Conservation (phyloP, 2,797 vertebrate genomes). For the Lithobates pipiens region DNA sequence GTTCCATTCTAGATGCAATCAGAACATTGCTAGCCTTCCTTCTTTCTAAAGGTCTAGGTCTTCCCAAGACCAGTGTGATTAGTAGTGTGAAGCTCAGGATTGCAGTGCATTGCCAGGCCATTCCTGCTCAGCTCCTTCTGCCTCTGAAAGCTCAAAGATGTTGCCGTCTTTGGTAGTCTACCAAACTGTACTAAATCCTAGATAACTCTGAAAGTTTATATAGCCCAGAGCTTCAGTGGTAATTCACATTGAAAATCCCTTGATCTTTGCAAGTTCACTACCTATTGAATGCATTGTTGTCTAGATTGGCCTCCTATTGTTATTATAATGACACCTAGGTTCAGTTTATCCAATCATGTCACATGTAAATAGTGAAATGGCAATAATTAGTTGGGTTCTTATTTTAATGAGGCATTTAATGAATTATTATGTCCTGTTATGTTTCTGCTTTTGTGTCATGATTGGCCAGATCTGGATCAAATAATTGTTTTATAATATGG, state of each 20-base stretch:
- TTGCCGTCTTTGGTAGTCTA: background rate
- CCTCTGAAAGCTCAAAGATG: background rate
- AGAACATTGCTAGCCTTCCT: background rate
- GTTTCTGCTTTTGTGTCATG: background rate
- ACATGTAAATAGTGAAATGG: background rate
- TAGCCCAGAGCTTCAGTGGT: background rate
- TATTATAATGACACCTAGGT: background rate
- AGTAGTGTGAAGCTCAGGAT: background rate
- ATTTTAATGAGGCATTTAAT: background rate
- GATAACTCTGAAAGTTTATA: background rate
- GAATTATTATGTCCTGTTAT: background rate
- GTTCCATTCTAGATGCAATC: background rate
- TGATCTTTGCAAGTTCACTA: background rate
- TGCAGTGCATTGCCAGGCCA: background rate
- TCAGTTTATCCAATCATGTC: background rate
- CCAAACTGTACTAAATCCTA: background rate
- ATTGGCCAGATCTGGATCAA: background rate
- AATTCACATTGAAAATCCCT: background rate
- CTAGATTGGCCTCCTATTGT: background rate
- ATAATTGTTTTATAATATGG: background rate
- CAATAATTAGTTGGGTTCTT: background rate
- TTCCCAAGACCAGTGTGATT: background rate
- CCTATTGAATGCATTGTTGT: background rate
- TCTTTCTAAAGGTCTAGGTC: background rate
- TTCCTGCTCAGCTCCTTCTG: background rate